Conservation (phyloP, 2,797 vertebrate genomes). For the Acanthiza pusilla region DNA sequence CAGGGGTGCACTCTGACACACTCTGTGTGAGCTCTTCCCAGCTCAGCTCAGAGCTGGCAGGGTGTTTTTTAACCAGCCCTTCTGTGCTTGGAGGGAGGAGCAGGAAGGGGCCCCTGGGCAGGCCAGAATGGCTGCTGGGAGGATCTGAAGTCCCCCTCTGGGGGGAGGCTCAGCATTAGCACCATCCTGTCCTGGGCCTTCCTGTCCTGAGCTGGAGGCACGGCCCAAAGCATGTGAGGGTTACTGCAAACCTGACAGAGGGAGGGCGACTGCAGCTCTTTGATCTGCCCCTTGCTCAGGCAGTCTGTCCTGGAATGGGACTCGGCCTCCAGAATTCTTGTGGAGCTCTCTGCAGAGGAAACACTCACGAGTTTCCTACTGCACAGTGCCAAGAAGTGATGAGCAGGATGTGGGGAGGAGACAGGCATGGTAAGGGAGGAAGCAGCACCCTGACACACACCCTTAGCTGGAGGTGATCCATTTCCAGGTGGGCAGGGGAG, state of each 20-base stretch:
- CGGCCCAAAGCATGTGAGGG: accelerated
- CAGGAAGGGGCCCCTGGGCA: neutral
- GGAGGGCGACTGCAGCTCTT: neutral
- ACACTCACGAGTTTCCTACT: neutral
- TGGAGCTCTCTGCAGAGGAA: neutral
- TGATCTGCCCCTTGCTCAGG: neutral
- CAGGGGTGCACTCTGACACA: accelerated
- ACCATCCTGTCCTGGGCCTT: accelerated
- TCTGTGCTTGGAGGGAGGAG: neutral
- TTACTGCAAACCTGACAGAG: neutral
- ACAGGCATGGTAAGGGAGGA: neutral
- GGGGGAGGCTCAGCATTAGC: neutral
- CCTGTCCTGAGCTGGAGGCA: neutral
- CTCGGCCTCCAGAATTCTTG: neutral
- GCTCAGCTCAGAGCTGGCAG: neutral
- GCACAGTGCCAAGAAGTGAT: neutral
- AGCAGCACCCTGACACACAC: neutral
- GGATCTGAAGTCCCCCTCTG: neutral
- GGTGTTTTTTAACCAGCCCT: neutral
- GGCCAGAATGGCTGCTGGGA: neutral
- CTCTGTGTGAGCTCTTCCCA: neutral
- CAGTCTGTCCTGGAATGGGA: neutral
- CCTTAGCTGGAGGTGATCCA: neutral
- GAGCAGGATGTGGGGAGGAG: neutral
- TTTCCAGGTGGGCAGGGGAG: neutral